Evolutionary conservation across 2,888 invertebrate species (phyloP).

Genomic region (Adelognathus sp.): DNA sequence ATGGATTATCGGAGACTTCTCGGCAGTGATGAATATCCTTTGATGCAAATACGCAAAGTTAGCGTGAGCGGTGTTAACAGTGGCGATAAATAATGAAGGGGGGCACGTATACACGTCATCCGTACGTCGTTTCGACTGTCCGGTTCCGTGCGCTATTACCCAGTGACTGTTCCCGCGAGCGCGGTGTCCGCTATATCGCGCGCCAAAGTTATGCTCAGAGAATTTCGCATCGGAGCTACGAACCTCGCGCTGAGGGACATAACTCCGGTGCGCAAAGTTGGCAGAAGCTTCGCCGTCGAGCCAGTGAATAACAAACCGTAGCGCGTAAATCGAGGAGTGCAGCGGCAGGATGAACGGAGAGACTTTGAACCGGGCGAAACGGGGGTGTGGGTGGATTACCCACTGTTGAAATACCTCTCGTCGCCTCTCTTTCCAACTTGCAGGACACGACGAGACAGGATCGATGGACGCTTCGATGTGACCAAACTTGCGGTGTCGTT

Average conservation of each 20-base stretch:
- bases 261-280: conserved; percentile 69
- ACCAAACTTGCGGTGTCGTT: conserved; percentile 15
- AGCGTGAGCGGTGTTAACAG: neutral
- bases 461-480: conserved; percentile 15
- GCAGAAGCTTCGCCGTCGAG: conserved; percentile 55
- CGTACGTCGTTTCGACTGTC: neutral
- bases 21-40: neutral
- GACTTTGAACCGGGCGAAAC: neutral
- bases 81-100: conserved; percentile 10
- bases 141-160: neutral
- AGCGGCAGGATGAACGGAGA: neutral
- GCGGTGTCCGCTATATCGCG: conserved; percentile 4
- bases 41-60: neutral
- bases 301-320: conserved; percentile 39
- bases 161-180: conserved; percentile 4
- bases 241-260: conserved; percentile 60
- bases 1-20: neutral
- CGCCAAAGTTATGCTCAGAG: conserved; percentile 12
- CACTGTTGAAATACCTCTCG: neutral
- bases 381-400: neutral
- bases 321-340: conserved; percentile 21
- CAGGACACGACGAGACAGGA: neutral
- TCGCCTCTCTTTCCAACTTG: neutral
- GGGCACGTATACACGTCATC: neutral
- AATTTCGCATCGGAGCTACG: conserved; percentile 16